Base-by-base conservation (phyloP, 2,888 invertebrate species). In the Drosophila melanocephala region DNA sequence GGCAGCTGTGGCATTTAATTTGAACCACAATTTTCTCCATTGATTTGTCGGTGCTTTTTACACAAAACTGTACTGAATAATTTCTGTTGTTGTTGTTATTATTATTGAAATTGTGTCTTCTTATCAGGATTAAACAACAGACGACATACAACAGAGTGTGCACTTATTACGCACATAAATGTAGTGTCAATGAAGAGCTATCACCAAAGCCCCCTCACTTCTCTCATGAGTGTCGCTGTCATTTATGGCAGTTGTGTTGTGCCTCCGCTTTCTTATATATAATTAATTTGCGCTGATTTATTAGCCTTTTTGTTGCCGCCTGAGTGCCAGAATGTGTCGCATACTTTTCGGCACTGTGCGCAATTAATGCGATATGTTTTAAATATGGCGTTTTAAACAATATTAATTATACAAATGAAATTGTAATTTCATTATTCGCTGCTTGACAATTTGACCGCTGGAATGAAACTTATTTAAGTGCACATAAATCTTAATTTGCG, bases 391-490 rank as follows among this genome's bases (percentile, higher is more conserved):
- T 77, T 77, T 80, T 81, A 64, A 81, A 73, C 63, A 72, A 56
- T 65, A 78, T 78, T 69, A 73, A 77, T 78, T 78, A 78, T 70
- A 63, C 57, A 55, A 59, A 77, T 75, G 77, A 53, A 71, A 74
- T 59, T 68, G 65, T 74, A 88, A 83, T 86, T 88, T 83, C 77
- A 83, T 88, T 80, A 79, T 75, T 60, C 47, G 57, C 72, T 53
- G 68, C 79, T 62, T 63, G 84, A 84, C 77, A 86, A 81, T 84
- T 81, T 58, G 59, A 55, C 35, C 56, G 64, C 51, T 60, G 66
- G 77, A 86, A 84, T 75, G 69, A 67, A 78, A 73, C 78, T 67
- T 77, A 77, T 88, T 87, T 77, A 84, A 81, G 81, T 75, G 71
- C 66, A 42, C 30, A 78, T 89, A 87, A 87, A 75, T 73, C 69